Base-by-base conservation (phyloP, 2,797 vertebrate genomes). In the Macroramphosus scolopax region DNA sequence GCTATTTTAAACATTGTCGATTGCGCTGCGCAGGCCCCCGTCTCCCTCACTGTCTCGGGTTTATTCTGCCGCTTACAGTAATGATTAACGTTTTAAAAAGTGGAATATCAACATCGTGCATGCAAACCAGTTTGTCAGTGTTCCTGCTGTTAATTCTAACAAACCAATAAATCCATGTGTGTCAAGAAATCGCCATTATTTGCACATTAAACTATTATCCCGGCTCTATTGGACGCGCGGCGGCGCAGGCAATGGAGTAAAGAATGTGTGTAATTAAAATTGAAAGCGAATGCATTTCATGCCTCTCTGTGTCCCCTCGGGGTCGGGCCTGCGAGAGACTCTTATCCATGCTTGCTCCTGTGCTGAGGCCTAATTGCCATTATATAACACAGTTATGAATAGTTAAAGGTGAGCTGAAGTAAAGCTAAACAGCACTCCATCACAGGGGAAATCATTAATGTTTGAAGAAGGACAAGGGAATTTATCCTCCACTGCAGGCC, bases 341-440 rank as follows among this genome's bases (percentile, higher is more conserved):
- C 51, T 62, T 62, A 56, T 80, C 57, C 47, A 44, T 22, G 45
- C 45, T n/a, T n/a, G n/a, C 3, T 54, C 38, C 63, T 60, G 52
- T 40, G 42, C 57, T 47, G 54, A 63, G 69, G 68, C 47, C 55
- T 64, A 56, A 68, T 63, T 70, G 43, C 38, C 30, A 31, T 86
- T 80, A 78, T 62, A 56, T 72, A 83, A 82, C 61, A 40, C 29
- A 30, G 69, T 78, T 78, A 82, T 83, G 64, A 83, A 87, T 82
- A 78, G 67, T 78, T 76, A 76, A 82, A 73, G 50, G 55, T 70
- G 63, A 74, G 51, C 78, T 80, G 77, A 82, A 85, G 73, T 69
- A 63, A 72, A 82, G 64, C 56, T 60, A 81, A 85, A 84, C 75
- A 79, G 15, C 48, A 66, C 68, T 78, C 72, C 64, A 75, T 83